Conservation (phyloP, 2,888 invertebrate genomes). For the Drosophila mercatorum region DNA sequence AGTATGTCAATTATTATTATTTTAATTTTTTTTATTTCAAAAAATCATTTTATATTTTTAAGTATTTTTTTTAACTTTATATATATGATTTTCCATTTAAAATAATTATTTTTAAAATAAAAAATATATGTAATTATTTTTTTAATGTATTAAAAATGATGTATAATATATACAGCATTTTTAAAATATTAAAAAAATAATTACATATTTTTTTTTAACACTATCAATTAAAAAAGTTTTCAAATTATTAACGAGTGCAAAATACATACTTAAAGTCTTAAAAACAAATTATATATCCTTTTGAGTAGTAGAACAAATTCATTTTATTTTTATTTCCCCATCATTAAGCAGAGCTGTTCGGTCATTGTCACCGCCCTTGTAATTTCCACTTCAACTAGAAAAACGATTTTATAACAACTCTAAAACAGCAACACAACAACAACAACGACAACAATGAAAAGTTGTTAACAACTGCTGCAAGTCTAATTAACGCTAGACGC, state of each 20-base stretch:
- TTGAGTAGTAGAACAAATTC: neutral
- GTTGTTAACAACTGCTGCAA: conserved; percentile 43
- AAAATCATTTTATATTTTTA: too few relatives aligned
- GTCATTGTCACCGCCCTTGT: neutral
- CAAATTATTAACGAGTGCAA: too few relatives aligned
- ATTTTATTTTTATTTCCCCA: neutral
- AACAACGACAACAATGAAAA: conserved; percentile 1
- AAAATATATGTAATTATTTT: neutral
- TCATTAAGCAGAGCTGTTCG: neutral
- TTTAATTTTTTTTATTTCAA: too few relatives aligned
- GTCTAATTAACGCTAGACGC: conserved; percentile 51
- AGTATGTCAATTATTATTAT: too few relatives aligned
- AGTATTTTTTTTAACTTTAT: too few relatives aligned
- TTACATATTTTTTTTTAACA: too few relatives aligned
- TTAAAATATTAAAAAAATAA: too few relatives aligned
- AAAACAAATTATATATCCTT: neutral
- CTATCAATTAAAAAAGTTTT: too few relatives aligned
- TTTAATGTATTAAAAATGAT: too few relatives aligned
- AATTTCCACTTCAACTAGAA: conserved; percentile 17
- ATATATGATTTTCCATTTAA: too few relatives aligned
- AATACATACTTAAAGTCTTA: too few relatives aligned
- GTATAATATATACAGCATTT: too few relatives aligned
- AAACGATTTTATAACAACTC: conserved; percentile 8
- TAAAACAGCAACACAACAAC: neutral
- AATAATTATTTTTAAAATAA: neutral